Conservation (phyloP, 2,797 vertebrate species). For the Microctenopoma stevenorrisi region DNA sequence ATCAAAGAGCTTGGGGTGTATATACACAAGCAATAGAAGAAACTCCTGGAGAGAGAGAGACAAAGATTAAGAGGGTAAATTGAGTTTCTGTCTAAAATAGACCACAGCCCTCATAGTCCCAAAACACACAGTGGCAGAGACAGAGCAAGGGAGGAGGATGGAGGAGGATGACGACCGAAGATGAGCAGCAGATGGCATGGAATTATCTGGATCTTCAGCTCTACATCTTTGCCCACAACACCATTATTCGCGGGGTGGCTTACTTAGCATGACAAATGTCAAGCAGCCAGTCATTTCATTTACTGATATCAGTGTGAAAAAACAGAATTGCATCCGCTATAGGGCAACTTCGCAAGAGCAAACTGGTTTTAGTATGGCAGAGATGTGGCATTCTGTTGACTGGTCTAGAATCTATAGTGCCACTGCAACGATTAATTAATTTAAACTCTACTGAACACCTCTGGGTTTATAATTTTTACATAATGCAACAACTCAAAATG, state of each 20-base stretch:
- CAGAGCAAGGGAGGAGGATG: slow-evolving; percentile 46
- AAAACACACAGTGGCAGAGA: slow-evolving; percentile 66
- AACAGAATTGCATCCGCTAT: slow-evolving; percentile 2
- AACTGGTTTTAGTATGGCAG: slow-evolving; percentile 16
- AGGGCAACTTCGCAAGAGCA: slow-evolving; percentile 4
- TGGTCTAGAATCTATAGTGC: background rate
- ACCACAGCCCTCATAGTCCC: slow-evolving; percentile 68
- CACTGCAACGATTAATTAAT: background rate
- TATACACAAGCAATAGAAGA: slow-evolving; percentile 21
- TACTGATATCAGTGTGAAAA: background rate
- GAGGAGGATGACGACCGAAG: slow-evolving; percentile 49
- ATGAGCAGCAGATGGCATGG: slow-evolving; percentile 69
- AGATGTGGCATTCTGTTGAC: background rate
- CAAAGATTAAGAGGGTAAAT: slow-evolving; percentile 71
- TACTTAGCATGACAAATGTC: slow-evolving; percentile 16
- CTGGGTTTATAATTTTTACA: too few species aligned
- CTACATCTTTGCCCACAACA: slow-evolving; percentile 49
- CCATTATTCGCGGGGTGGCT: slow-evolving; percentile 36
- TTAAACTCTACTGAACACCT: background rate
- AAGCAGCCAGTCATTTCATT: slow-evolving; percentile 7
- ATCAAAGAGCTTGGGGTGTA: slow-evolving; percentile 7
- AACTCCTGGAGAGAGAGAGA: slow-evolving; percentile 41
- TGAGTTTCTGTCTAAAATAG: slow-evolving; percentile 76
- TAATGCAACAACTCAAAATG: background rate
- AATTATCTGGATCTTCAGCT: slow-evolving; percentile 70